Base-by-base conservation (phyloP, 2,113 vertebrate genomes). In the Zootoca vivipara region DNA sequence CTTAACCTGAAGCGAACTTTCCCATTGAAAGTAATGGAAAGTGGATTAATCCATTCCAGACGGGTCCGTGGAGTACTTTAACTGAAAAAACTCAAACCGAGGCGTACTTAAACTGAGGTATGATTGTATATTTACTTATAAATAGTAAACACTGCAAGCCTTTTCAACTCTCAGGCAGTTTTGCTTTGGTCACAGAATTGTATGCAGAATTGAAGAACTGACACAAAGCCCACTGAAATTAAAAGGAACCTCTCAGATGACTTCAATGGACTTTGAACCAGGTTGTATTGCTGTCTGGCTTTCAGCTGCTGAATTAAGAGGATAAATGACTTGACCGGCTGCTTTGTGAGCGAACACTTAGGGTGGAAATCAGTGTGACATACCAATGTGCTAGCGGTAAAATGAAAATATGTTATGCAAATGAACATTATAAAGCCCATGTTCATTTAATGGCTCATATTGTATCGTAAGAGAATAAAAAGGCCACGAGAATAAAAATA, bases 321-420 rank as follows among this genome's bases (percentile, higher is more conserved):
- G 0, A 80, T 42, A n/a, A 67, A 7, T 16, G 30, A 67, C 0
- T 46, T 7, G 65, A 69, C 10, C 38, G 75, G 24, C 0, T 40
- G 62, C 82, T 40, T 9, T 89, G 24, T 40, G n/a, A 30, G 46
- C 84, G 87, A 86, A 83, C 4, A 46, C 86, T 58, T 82, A 56
- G 56, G 78, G 78, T 89, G 78, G 81, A 65, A 89, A 91, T 5
- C 58, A 89, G 77, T 72, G 89, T 89, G n/a, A 9, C n/a, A 87
- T 42, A 35, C 3, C 78, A 13, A 26, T 73, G 84, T 85, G 65
- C 80, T 73, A 28, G 33, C 82, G 42, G 33, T 84, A 91, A 90
- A 73, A n/a, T 85, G 84, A 81, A 85, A 86, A 83, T 80, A 75
- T 72, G 22, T 33, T 80, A 74, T 40, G 18, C 72, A 83, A 28